Conservation (phyloP, 2,888 invertebrate genomes). For the Octonoba sinensis region DNA sequence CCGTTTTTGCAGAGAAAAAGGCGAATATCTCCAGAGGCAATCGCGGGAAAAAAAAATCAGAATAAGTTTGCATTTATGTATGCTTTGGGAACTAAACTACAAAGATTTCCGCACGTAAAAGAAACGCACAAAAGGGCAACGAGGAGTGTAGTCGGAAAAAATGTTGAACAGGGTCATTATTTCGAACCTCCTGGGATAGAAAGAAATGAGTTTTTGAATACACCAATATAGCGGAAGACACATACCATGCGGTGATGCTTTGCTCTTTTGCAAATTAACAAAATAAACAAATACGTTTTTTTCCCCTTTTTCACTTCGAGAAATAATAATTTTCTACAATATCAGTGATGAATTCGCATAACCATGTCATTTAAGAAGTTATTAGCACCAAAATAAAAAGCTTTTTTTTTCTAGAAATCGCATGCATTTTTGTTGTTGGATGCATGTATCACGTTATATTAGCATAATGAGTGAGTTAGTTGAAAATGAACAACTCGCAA, state of each 20-base stretch:
- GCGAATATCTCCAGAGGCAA: constrained; percentile 3
- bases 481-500: constrained; percentile 29
- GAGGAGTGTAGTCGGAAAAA: constrained; percentile 12
- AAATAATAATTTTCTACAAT: too few relatives aligned
- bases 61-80: constrained; percentile 39
- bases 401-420: constrained; percentile 5
- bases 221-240: constrained; percentile 5
- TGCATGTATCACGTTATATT: constrained; percentile 38
- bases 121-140: constrained; percentile 18
- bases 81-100: constrained; percentile 42
- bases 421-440: constrained; percentile 7
- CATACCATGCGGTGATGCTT: neutral
- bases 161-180: constrained; percentile 50
- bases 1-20: too few relatives aligned
- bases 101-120: constrained; percentile 38
- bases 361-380: constrained; percentile 60
- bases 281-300: constrained; percentile 6
- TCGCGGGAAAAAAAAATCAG: constrained; percentile 13
- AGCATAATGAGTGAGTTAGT: constrained; percentile 61
- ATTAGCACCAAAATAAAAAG: constrained; percentile 47
- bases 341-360: constrained; percentile 17
- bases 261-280: constrained; percentile 36
- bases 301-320: too few relatives aligned
- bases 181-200: constrained; percentile 51
- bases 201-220: constrained; percentile 16